phyloP scores from a whole-genome alignment of 2,797 vertebrate species.

The Avahi laniger region DNA sequence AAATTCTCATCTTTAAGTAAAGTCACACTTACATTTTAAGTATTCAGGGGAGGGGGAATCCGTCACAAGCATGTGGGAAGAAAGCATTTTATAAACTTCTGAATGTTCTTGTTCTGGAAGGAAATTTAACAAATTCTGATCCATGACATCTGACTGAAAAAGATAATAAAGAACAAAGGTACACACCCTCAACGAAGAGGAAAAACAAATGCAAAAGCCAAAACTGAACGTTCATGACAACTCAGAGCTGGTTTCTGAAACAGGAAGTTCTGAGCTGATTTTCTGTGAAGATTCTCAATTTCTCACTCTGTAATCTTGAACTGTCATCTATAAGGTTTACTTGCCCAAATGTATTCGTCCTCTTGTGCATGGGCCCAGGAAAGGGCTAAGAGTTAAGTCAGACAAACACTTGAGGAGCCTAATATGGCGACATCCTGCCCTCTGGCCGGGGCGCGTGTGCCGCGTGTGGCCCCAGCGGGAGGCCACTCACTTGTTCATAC shows the following conservation, averaged over 20 bases:
- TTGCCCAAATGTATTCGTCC: accelerated
- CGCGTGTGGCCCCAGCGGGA: accelerated
- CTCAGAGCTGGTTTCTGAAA: neutral
- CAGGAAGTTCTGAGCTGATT: neutral
- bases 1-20: slow-evolving; percentile 26
- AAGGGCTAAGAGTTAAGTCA: neutral
- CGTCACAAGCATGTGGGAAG: slow-evolving; percentile 86
- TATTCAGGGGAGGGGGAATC: slow-evolving; percentile 85
- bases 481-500: neutral
- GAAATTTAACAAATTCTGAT: slow-evolving; percentile 91
- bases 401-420: neutral
- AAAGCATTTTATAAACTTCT: slow-evolving; percentile 89
- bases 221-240: neutral
- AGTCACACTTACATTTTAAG: slow-evolving; percentile 87
- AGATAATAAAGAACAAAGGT: slow-evolving; percentile 76
- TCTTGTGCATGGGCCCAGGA: neutral
- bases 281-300: neutral
- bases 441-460: neutral
- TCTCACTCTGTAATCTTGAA: neutral
- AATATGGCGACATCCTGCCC: accelerated
- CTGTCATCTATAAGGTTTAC: neutral
- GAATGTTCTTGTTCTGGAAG: slow-evolving; percentile 90
- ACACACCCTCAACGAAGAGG: neutral
- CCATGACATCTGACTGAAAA: slow-evolving; percentile 89
- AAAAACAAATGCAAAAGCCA: neutral